Evolutionary conservation across 2,888 invertebrate species (phyloP).

Genomic region (Drosophila siamana): DNA sequence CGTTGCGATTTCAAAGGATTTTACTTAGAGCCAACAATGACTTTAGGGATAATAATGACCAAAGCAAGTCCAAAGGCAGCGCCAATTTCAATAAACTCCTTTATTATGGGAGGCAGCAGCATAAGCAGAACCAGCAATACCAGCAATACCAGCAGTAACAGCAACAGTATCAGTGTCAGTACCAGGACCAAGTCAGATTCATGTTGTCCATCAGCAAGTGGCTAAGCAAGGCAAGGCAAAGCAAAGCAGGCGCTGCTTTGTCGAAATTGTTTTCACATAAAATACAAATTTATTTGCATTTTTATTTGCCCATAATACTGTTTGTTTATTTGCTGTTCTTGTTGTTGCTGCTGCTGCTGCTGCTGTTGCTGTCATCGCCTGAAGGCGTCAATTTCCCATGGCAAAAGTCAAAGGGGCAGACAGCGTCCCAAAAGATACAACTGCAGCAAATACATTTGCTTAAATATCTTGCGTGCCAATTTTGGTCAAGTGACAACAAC

Average conservation of each 20-base stretch:
- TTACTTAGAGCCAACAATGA: slow-evolving; percentile 41
- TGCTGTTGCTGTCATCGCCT: slow-evolving; percentile 33
- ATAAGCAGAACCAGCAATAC: slow-evolving; percentile 2
- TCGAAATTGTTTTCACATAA: slow-evolving; percentile 77
- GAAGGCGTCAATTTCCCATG: slow-evolving; percentile 38
- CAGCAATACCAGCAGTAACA: neutral
- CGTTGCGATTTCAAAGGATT: slow-evolving; percentile 47
- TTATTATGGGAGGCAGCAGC: slow-evolving; percentile 51
- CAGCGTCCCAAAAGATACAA: slow-evolving; percentile 54
- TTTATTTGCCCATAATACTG: slow-evolving; percentile 79
- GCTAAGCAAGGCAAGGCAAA: neutral
- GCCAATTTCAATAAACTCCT: slow-evolving; percentile 74
- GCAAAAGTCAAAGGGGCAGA: slow-evolving; percentile 64
- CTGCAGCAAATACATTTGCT: slow-evolving; percentile 45
- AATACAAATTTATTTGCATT: slow-evolving; percentile 81
- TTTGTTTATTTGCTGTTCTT: slow-evolving; percentile 68
- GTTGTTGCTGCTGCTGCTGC: slow-evolving; percentile 13
- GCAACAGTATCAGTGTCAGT: neutral
- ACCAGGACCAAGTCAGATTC: slow-evolving; percentile 10
- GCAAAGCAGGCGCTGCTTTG: slow-evolving; percentile 39
- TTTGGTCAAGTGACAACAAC: slow-evolving; percentile 60
- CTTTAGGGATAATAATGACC: slow-evolving; percentile 54
- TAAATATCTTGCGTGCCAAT: slow-evolving; percentile 40
- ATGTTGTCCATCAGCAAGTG: slow-evolving; percentile 47
- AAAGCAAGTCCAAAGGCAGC: slow-evolving; percentile 36